These are phyloP conservation scores for Gallinago solitaria DNA, from an alignment of 2,797 vertebrate genomes.

Conservation along the genomic window DNA sequence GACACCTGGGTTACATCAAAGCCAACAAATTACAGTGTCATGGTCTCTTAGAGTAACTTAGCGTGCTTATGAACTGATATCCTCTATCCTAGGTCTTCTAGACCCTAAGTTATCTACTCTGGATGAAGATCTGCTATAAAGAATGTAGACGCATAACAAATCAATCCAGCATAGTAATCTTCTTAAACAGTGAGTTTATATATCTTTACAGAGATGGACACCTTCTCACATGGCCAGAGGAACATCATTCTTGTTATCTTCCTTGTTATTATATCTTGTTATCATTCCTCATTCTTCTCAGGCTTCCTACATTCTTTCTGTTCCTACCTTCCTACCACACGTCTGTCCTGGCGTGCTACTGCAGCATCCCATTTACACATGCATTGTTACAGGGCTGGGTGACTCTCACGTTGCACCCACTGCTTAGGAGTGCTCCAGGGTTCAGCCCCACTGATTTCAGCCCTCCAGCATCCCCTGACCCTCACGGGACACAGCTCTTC, in stretches of 20 bases:
- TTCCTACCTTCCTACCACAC: not conserved
- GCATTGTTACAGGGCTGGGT: not conserved
- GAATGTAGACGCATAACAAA: not conserved
- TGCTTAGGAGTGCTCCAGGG: not conserved
- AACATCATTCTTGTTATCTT: not conserved
- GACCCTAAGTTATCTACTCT: not conserved
- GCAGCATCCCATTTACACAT: fast-evolving
- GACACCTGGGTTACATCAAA: not conserved
- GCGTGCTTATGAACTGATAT: not conserved
- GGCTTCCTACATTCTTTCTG: not conserved
- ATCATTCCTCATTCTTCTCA: not conserved
- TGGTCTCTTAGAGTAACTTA: not conserved
- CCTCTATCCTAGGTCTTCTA: not conserved
- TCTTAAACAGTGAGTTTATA: not conserved
- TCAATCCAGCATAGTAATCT: not conserved
- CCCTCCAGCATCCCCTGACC: not conserved
- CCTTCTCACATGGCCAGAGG: not conserved
- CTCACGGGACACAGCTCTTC: not conserved
- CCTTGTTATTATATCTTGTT: too few relatives aligned
- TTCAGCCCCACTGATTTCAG: not conserved
- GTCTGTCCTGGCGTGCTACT: not conserved
- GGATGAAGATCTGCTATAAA: not conserved
- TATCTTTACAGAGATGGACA: not conserved
- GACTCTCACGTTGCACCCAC: not conserved
- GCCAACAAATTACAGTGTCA: not conserved